Percentiles rank a stretch among this genome's conserved stretches.
Evolutionary conservation across 2,888 invertebrate species (phyloP).

Genomic region (Drosophila buzzatii): DNA sequence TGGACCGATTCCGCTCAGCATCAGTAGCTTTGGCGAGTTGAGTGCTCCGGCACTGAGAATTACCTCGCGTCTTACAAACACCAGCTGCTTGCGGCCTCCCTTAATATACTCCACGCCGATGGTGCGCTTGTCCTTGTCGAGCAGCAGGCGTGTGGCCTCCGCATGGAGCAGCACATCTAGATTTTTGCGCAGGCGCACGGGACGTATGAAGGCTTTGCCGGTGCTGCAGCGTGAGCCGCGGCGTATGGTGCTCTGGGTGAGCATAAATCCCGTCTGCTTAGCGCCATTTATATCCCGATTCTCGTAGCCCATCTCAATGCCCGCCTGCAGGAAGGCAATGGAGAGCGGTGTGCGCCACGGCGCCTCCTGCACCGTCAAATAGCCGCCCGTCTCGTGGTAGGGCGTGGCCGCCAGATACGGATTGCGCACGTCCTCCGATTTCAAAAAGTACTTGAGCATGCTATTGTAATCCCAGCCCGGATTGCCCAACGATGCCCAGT

Average conservation of each 20-base stretch:
- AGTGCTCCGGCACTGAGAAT: conserved; percentile 95
- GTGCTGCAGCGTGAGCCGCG: conserved; percentile 94
- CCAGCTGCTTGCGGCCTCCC: conserved; percentile 88
- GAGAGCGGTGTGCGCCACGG: conserved; percentile 93
- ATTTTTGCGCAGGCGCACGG: conserved; percentile 91
- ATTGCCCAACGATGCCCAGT: conserved; percentile 93
- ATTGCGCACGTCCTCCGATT: conserved; percentile 95
- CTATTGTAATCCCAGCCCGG: conserved; percentile 94
- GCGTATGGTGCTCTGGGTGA: conserved; percentile 93
- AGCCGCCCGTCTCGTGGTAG: conserved; percentile 92
- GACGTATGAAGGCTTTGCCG: conserved; percentile 94
- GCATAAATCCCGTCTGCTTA: conserved; percentile 94
- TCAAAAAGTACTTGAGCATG: conserved; percentile 93
- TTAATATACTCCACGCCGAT: conserved; percentile 91
- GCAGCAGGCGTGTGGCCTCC: conserved; percentile 90
- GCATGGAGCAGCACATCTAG: conserved; percentile 92
- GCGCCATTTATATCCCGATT: conserved; percentile 93
- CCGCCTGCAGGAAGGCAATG: conserved; percentile 93
- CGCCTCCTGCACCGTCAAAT: conserved; percentile 93
- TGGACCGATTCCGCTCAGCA: conserved; percentile 96
- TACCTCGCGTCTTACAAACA: conserved; percentile 92
- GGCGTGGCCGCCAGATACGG: conserved; percentile 91
- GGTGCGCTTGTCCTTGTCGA: conserved; percentile 90
- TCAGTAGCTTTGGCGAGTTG: conserved; percentile 94
- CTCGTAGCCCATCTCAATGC: conserved; percentile 92